A percentile compares a stretch with the other conserved stretches of the same genome.
phyloP scores from a whole-genome alignment of 64 coral and sea anemone species.

The Acropora tenuis region DNA sequence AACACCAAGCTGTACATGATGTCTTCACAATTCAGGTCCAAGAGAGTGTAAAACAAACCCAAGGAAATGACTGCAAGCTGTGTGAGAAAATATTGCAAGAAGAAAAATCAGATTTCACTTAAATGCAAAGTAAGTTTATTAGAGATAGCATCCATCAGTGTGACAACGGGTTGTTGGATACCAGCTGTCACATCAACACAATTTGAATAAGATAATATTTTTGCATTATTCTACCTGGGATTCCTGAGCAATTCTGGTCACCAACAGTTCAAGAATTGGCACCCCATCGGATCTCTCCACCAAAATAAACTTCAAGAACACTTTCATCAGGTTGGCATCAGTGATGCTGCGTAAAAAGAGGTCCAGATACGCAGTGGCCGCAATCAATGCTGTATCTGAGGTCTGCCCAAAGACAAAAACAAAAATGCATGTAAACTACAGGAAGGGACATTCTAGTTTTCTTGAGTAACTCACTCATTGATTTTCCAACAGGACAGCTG shows the following conservation, averaged over 20 bases:
- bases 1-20: slow-evolving; percentile 90
- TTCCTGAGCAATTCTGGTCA: slow-evolving; percentile 85
- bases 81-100: neutral
- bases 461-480: too few relatives aligned
- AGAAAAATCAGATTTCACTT: neutral
- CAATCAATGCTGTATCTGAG: slow-evolving; percentile 88
- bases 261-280: slow-evolving; percentile 77
- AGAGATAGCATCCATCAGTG: too few relatives aligned
- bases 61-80: slow-evolving; percentile 89
- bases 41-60: slow-evolving; percentile 91
- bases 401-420: slow-evolving; percentile 45
- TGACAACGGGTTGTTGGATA: too few relatives aligned
- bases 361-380: slow-evolving; percentile 94
- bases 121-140: too few relatives aligned
- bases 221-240: slow-evolving; percentile 49
- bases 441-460: too few relatives aligned
- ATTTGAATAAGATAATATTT: neutral
- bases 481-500: too few relatives aligned
- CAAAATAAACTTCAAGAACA: slow-evolving; percentile 93
- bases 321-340: slow-evolving; percentile 96
- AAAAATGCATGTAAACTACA: neutral
- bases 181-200: too few relatives aligned
- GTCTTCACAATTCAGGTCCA: slow-evolving; percentile 98
- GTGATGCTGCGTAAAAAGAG: slow-evolving; percentile 97
- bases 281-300: slow-evolving; percentile 78